Percentiles rank a stretch among this genome's conserved stretches.
Evolutionary conservation across 2,113 vertebrate species (phyloP).

Genomic region (Garra rufa): DNA sequence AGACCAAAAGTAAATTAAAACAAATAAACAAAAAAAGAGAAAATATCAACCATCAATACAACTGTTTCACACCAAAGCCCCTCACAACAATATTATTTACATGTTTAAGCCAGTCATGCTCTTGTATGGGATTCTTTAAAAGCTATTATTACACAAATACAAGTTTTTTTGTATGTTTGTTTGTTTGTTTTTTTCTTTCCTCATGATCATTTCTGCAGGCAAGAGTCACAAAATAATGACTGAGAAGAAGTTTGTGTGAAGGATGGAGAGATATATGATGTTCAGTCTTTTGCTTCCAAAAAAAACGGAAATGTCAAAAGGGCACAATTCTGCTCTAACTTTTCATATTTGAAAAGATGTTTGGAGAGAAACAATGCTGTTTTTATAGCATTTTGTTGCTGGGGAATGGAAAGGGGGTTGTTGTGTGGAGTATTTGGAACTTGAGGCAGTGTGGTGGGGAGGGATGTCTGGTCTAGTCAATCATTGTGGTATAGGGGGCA

Average conservation of each 20-base stretch:
- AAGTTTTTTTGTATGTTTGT: slow-evolving; percentile 64
- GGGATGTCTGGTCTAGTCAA: slow-evolving; percentile 72
- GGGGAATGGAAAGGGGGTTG: neutral
- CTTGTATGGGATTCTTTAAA: slow-evolving; percentile 89
- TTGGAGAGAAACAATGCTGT: neutral
- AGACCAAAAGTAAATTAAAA: slow-evolving; percentile 75
- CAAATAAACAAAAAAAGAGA: slow-evolving; percentile 72
- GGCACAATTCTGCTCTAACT: slow-evolving; percentile 13
- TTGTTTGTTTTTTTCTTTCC: slow-evolving; percentile 55
- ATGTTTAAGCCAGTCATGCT: slow-evolving; percentile 95
- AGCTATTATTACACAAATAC: slow-evolving; percentile 96
- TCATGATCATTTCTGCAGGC: slow-evolving; percentile 83
- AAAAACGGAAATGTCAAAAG: slow-evolving; percentile 25
- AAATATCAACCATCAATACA: slow-evolving; percentile 93
- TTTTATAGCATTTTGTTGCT: neutral
- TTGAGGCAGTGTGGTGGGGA: slow-evolving; percentile 40
- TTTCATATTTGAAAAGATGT: slow-evolving; percentile 4
- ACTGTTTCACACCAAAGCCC: slow-evolving; percentile 96
- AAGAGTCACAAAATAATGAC: slow-evolving; percentile 87
- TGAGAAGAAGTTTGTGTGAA: slow-evolving; percentile 54
- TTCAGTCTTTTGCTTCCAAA: slow-evolving; percentile 24
- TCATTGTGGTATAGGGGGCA: slow-evolving; percentile 88
- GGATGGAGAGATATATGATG: neutral
- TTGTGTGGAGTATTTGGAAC: neutral
- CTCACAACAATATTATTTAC: slow-evolving; percentile 98